A percentile compares a stretch with the other conserved stretches of the same genome.
phyloP scores from a whole-genome alignment of 2,113 vertebrate species.

The Tamias sibiricus region DNA sequence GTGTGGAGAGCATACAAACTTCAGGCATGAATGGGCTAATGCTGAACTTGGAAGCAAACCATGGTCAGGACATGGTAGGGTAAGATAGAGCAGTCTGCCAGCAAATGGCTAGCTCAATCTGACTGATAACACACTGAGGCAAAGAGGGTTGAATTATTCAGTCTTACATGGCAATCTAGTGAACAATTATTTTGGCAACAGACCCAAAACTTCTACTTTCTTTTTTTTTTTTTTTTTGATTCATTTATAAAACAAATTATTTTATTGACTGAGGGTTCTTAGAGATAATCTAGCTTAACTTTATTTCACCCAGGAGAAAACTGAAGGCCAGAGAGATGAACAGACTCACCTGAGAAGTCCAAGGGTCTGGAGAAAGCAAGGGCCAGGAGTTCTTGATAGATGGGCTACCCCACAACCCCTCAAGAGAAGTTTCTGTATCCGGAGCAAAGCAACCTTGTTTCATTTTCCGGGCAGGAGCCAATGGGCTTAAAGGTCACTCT shows the following conservation, averaged over 20 bases:
- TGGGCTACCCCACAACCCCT: no score
- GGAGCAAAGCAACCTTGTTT: no score
- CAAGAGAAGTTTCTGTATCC: no score
- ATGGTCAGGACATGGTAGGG: not conserved
- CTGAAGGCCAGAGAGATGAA: not conserved
- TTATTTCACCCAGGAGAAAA: not conserved
- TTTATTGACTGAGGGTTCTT: not conserved
- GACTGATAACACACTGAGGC: not conserved
- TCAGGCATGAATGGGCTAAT: not conserved
- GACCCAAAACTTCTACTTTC: not conserved
- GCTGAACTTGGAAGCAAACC: not conserved
- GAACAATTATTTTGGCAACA: not conserved
- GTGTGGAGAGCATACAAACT: not conserved
- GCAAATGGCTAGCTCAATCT: not conserved
- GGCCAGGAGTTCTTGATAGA: not conserved
- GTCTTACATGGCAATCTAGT: not conserved
- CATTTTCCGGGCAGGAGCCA: no score
- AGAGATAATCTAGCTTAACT: not conserved
- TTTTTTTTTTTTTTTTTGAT: no score
- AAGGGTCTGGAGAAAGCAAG: not conserved
- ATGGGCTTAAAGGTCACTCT: no score
- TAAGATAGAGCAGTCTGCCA: not conserved
- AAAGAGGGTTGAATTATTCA: not conserved
- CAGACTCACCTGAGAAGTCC: not conserved
- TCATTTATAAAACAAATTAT: not conserved